A percentile compares a stretch with the other conserved stretches of the same genome.
phyloP scores from a whole-genome alignment of 2,888 invertebrate genomes.

The Ormyrus thymus region DNA sequence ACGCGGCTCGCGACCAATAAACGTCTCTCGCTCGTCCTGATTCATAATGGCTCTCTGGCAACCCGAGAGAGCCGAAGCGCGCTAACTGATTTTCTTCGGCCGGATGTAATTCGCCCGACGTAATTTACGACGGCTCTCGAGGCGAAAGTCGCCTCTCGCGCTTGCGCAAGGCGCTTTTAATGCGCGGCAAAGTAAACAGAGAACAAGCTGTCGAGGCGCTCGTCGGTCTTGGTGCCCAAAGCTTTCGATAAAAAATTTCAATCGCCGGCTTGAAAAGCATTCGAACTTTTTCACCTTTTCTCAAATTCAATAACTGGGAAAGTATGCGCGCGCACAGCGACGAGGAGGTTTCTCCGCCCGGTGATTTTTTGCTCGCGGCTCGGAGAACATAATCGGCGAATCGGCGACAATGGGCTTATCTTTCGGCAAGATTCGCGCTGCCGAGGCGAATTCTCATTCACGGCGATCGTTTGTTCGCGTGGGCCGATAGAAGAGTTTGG shows the following conservation, averaged over 20 bases:
- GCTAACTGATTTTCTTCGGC: conserved; percentile 16
- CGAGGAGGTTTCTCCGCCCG: conserved; percentile 5
- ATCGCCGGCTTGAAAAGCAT: too few species aligned
- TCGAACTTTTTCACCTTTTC: too few species aligned
- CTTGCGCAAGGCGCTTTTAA: conserved; percentile 9
- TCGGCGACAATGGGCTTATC: conserved; percentile 65
- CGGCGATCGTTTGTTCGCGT: conserved; percentile 22
- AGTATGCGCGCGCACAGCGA: neutral
- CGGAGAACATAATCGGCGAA: conserved; percentile 17
- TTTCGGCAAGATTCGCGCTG: conserved; percentile 68
- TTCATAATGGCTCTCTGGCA: conserved; percentile 50
- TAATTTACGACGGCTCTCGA: conserved; percentile 27
- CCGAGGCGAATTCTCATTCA: conserved; percentile 59
- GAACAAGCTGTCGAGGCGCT: neutral
- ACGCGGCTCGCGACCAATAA: conserved; percentile 57
- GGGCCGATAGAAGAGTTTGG: conserved; percentile 46
- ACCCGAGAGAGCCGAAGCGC: neutral
- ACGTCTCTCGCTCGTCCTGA: conserved; percentile 62
- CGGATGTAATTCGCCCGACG: neutral
- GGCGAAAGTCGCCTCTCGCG: conserved; percentile 19
- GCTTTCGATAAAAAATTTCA: neutral
- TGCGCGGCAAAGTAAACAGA: conserved; percentile 1
- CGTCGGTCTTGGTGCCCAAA: too few species aligned
- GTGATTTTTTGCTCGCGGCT: neutral
- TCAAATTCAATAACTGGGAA: too few species aligned